phyloP scores from a whole-genome alignment of 2,888 invertebrate genomes.

The Spialia ferax region DNA sequence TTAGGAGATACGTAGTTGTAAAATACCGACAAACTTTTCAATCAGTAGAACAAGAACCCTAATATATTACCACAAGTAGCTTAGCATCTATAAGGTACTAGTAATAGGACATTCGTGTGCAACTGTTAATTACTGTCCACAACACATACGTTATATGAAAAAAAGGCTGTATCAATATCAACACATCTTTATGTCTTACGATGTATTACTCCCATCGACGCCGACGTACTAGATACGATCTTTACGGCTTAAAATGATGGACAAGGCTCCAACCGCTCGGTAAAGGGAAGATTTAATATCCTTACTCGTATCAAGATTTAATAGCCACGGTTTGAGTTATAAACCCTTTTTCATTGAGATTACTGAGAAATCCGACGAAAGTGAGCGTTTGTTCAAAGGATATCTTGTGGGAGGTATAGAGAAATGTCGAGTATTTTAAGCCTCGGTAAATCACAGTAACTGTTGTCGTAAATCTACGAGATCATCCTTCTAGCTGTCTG shows the following conservation, averaged over 20 bases:
- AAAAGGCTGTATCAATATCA: constrained; percentile 10
- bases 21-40: no score
- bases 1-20: no score
- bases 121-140: neutral
- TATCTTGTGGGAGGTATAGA: constrained; percentile 18
- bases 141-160: neutral
- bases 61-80: no score
- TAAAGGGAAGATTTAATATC: constrained; percentile 24
- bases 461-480: constrained; percentile 22
- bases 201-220: constrained; percentile 10
- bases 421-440: constrained; percentile 20
- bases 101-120: neutral
- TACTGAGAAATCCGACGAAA: constrained; percentile 17
- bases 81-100: neutral
- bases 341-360: constrained; percentile 22
- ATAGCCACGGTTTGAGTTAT: constrained; percentile 27
- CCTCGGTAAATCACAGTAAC: constrained; percentile 23
- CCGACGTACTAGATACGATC: constrained; percentile 24
- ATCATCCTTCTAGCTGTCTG: constrained; percentile 16
- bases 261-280: constrained; percentile 14
- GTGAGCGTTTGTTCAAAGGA: neutral
- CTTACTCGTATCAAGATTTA: constrained; percentile 40
- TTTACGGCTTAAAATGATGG: constrained; percentile 34
- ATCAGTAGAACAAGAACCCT: no score
- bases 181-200: constrained; percentile 15